These are phyloP conservation scores for Amphipoea lucens DNA, from an alignment of 2,888 invertebrate genomes.

Conservation along the genomic window DNA sequence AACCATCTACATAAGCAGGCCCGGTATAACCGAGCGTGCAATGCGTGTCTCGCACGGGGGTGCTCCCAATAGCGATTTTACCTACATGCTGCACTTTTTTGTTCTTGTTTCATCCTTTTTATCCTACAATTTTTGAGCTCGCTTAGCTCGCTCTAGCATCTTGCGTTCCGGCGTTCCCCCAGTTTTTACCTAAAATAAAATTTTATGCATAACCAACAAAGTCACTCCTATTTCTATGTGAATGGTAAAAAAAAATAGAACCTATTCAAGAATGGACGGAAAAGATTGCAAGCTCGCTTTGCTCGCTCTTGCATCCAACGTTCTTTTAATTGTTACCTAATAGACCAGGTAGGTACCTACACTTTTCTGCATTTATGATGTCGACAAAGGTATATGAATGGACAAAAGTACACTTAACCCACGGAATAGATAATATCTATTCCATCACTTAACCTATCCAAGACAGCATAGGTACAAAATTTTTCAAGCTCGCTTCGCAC, in stretches of 20 bases:
- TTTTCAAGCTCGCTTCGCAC: not conserved
- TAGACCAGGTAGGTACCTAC: not conserved
- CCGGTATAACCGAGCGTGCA: too few species aligned
- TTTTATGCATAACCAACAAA: not conserved
- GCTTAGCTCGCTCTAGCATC: not conserved
- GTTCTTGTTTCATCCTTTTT: too few species aligned
- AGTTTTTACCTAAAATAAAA: too few species aligned
- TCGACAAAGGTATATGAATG: not conserved
- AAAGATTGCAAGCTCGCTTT: too few species aligned
- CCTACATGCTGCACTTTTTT: too few species aligned
- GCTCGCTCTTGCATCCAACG: not conserved
- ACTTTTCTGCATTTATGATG: not conserved
- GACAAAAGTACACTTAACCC: not conserved
- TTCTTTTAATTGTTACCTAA: not conserved
- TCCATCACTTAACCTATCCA: not conserved
- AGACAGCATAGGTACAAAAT: not conserved
- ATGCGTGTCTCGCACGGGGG: too few species aligned
- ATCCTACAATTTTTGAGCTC: not conserved
- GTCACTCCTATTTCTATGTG: not conserved
- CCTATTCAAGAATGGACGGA: not conserved
- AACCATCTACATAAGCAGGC: not conserved
- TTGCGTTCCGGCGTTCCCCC: not conserved
- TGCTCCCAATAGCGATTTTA: too few species aligned
- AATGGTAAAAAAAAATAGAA: not conserved
- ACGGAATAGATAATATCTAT: too few species aligned